Evolutionary conservation across 2,888 invertebrate genomes (phyloP), one percentile per base, ranked within the genome.

Genomic region (Frankliniella fusca): DNA sequence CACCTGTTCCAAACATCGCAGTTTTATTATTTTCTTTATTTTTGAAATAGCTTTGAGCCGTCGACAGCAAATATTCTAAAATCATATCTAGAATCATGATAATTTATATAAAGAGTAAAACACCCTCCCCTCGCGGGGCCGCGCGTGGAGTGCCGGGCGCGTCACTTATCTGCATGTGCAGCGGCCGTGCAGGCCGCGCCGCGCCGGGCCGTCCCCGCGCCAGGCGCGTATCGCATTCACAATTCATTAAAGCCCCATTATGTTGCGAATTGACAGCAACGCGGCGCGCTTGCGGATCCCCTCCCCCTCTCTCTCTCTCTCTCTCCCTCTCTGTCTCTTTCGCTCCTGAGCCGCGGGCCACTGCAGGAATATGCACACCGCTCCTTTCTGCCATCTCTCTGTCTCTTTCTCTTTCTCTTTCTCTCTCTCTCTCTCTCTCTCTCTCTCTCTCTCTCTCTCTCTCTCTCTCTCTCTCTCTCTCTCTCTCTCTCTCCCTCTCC

Each of bases 191-290:
- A n/a, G 50, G 15, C 50, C 50, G 9, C 50, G 50, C 54, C 54
- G 54, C 15, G 54, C 15, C 54, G 15, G 54, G 1, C 12, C 5
- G 15, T 54, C 54, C 12, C 15, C 12, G 54, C 54, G 50, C 10
- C 50, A 50, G 54, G 18, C 54, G 54, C 54, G 54, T 54, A 54
- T 12, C n/a, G 61, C 61, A 76, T 76, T 76, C 70, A 76, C 70
- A 76, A 76, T 76, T 76, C 70, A 76, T 76, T 76, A 76, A 27
- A 76, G 70, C 23, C 70, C 70, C 70, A 76, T 76, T 76, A 76
- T 76, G 27, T 61, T 61, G n/a, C 15, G 61, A 76, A 76, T 9
- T 76, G 70, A 76, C 70, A 76, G 70, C 70, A 23, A 9, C 3
- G 9, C 23, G 10, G 70, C n/a, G 27, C n/a, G 9, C 20, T 65